Evolutionary conservation across 2,113 vertebrate species (phyloP).

Genomic region (Siphamia tubifer): DNA sequence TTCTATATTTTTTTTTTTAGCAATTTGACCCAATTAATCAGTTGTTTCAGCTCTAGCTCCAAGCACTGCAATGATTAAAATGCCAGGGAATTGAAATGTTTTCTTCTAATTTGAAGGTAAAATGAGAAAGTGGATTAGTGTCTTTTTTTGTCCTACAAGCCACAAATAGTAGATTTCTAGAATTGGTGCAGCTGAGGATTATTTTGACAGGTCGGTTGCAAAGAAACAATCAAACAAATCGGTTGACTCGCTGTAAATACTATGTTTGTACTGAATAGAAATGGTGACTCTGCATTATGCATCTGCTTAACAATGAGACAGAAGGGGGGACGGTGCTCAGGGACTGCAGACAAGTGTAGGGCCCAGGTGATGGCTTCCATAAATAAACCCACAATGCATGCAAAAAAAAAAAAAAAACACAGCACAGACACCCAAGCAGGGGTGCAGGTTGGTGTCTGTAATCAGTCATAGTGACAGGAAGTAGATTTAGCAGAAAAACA

Average conservation of each 20-base stretch:
- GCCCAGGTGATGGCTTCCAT: constrained; percentile 22
- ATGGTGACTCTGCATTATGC: not conserved
- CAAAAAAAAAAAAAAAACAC: constrained; percentile 29
- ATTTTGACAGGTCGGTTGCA: not conserved
- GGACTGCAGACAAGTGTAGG: constrained; percentile 2
- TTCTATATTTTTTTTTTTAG: too few relatives aligned
- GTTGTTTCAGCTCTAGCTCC: not conserved
- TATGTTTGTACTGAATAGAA: constrained; percentile 12
- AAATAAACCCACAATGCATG: constrained; percentile 38
- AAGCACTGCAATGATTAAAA: not conserved
- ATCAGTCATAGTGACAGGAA: constrained; percentile 64
- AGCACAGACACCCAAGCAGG: not conserved
- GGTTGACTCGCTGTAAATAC: not conserved
- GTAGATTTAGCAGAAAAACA: constrained; percentile 44
- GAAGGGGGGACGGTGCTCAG: constrained; percentile 3
- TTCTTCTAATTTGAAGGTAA: too few relatives aligned
- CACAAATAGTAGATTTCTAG: constrained; percentile 4
- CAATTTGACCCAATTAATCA: too few relatives aligned
- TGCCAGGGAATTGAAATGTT: not conserved
- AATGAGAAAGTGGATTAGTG: too few relatives aligned
- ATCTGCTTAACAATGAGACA: constrained; percentile 15
- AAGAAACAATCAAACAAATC: not conserved
- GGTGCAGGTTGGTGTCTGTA: constrained; percentile 12
- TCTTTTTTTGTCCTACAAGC: not conserved
- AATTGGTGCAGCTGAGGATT: not conserved